Base-by-base conservation (phyloP, 2,797 vertebrate species). In the Limnodromus scolopaceus region DNA sequence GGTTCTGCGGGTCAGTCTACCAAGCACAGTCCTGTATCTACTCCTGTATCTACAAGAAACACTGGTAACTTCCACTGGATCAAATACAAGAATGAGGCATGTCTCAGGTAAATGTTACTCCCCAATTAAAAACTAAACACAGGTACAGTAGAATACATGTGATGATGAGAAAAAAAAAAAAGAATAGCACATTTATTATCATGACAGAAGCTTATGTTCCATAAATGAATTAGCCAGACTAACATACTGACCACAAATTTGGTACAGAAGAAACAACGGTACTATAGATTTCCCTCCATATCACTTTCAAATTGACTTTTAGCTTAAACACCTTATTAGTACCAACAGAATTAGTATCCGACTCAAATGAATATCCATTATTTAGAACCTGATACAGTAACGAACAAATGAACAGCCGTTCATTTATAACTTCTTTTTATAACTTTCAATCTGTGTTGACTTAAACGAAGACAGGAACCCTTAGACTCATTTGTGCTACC, bases 21-120 rank as follows among this genome's bases (percentile, higher is more conserved):
- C 4, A 41, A 74, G 34, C 13, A 72, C 9, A 34, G 4, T 48
- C 27, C 46, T 10, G 16, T 4, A 51, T 1, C 57, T 70, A n/a
- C 7, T 48, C 27, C 46, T 10, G 16, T 4, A 51, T 1, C 57
- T 70, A n/a, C 7, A 58, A 30, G 30, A 58, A 58, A 63, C 24
- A 23, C 1, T 30, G 15, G 12, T 64, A 51, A 60, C 11, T 64
- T 66, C n/a, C 22, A 27, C 11, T 48, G 39, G 10, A 25, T 68
- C 54, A 65, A 51, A 69, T 5, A 69, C 0, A 4, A 89, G 34
- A 8, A 87, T 0, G 1, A 92, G 6, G 1, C 30, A 5, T 5
- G 9, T 46, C 27, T 10, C 48, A 30, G 12, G 46, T 32, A 54
- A 66, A 45, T 16, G 22, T 57, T 61, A 60, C 8, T 38, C 17